A percentile compares a stretch with the other conserved stretches of the same genome.
Conservation (phyloP, 2,113 vertebrate species). For the Urocitellus parryii region DNA sequence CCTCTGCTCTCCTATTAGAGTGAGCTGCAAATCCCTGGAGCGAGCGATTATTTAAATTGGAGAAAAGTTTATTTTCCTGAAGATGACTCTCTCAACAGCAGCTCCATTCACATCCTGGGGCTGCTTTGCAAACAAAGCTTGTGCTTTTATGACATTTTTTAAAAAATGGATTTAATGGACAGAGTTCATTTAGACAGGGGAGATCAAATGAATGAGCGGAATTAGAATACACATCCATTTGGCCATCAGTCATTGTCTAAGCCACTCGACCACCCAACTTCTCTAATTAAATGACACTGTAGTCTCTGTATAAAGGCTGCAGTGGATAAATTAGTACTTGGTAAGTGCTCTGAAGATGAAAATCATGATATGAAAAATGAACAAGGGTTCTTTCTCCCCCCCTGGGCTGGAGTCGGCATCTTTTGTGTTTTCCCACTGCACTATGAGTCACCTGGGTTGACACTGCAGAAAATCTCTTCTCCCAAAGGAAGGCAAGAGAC, state of each 20-base stretch:
- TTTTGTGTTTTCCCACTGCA: constrained; percentile 69
- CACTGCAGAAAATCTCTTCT: constrained; percentile 52
- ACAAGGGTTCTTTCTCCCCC: neutral
- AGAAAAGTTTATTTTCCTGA: constrained; percentile 62
- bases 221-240: constrained; percentile 74
- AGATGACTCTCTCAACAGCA: constrained; percentile 58
- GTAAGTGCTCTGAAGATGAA: constrained; percentile 80
- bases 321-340: constrained; percentile 66
- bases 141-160: constrained; percentile 61
- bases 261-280: constrained; percentile 71
- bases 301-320: constrained; percentile 43
- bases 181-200: constrained; percentile 75
- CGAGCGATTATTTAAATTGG: neutral
- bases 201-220: constrained; percentile 72
- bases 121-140: constrained; percentile 55
- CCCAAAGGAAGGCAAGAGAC: constrained; percentile 14
- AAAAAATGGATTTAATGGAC: constrained; percentile 74
- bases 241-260: constrained; percentile 68
- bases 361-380: constrained; percentile 57
- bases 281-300: constrained; percentile 75
- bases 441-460: constrained; percentile 53
- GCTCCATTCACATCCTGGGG: constrained; percentile 56
- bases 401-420: constrained; percentile 47
- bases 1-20: neutral
- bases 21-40: neutral